Evolutionary conservation across 2,797 vertebrate genomes (phyloP), one percentile per base, ranked within the genome.

Genomic region (Falco naumanni): DNA sequence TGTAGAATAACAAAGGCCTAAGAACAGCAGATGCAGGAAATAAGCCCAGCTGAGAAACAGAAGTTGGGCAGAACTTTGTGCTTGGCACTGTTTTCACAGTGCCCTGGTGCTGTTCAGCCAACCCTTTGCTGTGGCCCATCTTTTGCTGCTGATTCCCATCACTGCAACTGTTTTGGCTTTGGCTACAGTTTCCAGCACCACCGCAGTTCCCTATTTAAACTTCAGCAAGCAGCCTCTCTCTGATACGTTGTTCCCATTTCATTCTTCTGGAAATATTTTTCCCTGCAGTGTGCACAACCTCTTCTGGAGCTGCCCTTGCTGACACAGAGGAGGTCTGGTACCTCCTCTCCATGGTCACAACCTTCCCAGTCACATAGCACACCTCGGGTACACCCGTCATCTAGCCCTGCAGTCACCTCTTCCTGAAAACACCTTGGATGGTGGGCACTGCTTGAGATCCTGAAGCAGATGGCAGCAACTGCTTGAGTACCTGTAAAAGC

Each of bases 351-450:
- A 0, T 6, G 51, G 43, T 70, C 34, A 48, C 45, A 63, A 16
- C 71, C 39, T 77, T 70, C 39, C 34, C 43, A 41, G 11, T 2
- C 37, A 31, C 7, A 2, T 17, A 17, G n/a, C 0, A 0, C 13
- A 21, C 37, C n/a, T 16, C 48, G 59, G 48, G 53, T 56, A 29
- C 19, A 33, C 17, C 60, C 34, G 6, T 9, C 1, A 0, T 7
- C 31, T 34, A 41, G 39, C 25, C 12, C 60, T 47, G 54, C 6
- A 2, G 48, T 39, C 29, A 56, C 4, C 16, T 60, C 41, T 77
- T 90, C 65, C 43, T 81, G 28, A 48, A 76, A 17, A 65, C 13
- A 12, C 24, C 24, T 54, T 47, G 15, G 11, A 22, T 61, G 50
- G 6, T 43, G 50, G 18, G 24, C 15, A 21, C 20, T 59, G 16